Base-by-base conservation (phyloP, 2,113 vertebrate species). In the Mugil cephalus region DNA sequence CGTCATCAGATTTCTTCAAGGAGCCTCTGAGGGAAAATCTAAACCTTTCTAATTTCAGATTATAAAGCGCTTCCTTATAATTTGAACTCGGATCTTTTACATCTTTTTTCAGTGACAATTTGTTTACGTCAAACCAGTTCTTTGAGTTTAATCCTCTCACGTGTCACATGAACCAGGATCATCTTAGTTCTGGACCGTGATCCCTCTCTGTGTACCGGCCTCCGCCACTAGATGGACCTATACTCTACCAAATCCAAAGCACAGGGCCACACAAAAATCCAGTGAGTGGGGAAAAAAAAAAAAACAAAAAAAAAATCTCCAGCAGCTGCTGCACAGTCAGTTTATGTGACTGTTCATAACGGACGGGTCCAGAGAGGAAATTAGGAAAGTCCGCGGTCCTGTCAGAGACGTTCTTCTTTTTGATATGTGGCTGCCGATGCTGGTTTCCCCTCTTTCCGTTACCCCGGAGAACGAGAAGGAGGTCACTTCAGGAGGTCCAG, bases 221-320 rank as follows among this genome's bases (percentile, higher is more conserved):
- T 4, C 11, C 1, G n/a, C 40, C 90, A 39, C 80, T 86, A 79
- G 88, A 71, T 87, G 87, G 77, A 52, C 19, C 10, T 51, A 19
- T 17, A 53, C 19, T 61, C 84, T 79, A 76, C 40, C 64, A 1
- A 12, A 88, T 76, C 21, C 8, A 21, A 43, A 34, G 14, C 9
- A 13, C 10, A 48, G 8, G 9, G 0, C 39, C 14, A 9, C 24
- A 13, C 11, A 36, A 35, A 30, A 30, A 14, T 39, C 9, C 36
- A 62, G 40, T 62, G 39, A 51, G 71, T 71, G 68, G n/a, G n/a
- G n/a, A n/a, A n/a, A n/a, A n/a, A n/a, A n/a, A n/a, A n/a, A n/a
- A n/a, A n/a, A n/a, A n/a, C n/a, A n/a, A n/a, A n/a, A n/a, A n/a
- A 83, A 69, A 68, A 52, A 30, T 30, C 24, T 74, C 35, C 21